Base-by-base conservation (phyloP, 1,140 invertebrate genomes). In the Heliconius congener region DNA sequence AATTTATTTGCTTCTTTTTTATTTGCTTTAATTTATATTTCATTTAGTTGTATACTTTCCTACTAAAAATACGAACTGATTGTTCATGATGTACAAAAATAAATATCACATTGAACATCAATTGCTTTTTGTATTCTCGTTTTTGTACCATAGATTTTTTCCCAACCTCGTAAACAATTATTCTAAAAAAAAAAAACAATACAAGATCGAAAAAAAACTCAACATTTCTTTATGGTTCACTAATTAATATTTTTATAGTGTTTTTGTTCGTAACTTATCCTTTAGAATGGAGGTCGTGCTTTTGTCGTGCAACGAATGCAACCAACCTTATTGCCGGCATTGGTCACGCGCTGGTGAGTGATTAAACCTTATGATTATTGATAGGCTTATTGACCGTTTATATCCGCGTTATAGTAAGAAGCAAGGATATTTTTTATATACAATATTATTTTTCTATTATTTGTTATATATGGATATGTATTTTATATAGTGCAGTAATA, bases 261-360 rank as follows among this genome's bases (percentile, higher is more conserved):
- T 66, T 66, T 66, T 66, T 66, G 60, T 66, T 76, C 23, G 52
- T 34, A 80, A 80, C 37, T 76, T 55, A 80, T 80, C 74, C 70
- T 76, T 80, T 75, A 50, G 27, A 50, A 73, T 80, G 11, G 42
- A 80, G 78, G 78, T 66, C 73, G 78, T 73, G 77, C 76, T 70
- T 55, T 82, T 66, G 72, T 74, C 18, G 39, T 74, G 77, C 77
- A 76, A 73, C 71, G 76, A 74, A 74, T 78, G 76, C 80, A 76
- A 52, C 80, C 77, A 73, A 81, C 80, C 80, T 81, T 81, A 81
- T 78, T 79, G 34, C 77, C 66, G 50, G 39, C 73, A 75, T 76
- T 81, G 80, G 77, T 81, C 80, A 81, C 80, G 80, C 76, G 50
- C 74, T 16, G 42, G 46, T 50, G 55, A 72, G 71, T 78, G 77